phyloP scores from a whole-genome alignment of 2,888 invertebrate genomes.

The Drosophila cognata region DNA sequence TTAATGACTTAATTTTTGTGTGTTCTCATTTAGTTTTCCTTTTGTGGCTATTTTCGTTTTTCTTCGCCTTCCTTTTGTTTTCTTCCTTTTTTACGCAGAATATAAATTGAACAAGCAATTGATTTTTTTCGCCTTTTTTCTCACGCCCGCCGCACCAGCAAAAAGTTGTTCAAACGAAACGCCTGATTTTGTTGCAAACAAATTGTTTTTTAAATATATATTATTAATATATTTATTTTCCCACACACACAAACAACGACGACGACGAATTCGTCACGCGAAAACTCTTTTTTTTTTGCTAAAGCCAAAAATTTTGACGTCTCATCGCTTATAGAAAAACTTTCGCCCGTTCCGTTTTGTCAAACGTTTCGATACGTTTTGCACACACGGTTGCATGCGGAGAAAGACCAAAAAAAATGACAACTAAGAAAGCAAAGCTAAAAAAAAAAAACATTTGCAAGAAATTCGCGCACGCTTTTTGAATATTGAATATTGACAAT shows the following conservation, averaged over 20 bases:
- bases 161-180: slow-evolving; percentile 39
- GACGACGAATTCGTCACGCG: slow-evolving; percentile 73
- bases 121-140: slow-evolving; percentile 65
- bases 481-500: slow-evolving; percentile 45
- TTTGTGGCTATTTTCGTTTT: slow-evolving; percentile 68
- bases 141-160: slow-evolving; percentile 64
- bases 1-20: slow-evolving; percentile 76
- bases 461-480: slow-evolving; percentile 57
- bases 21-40: slow-evolving; percentile 65
- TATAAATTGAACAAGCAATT: slow-evolving; percentile 64
- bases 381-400: slow-evolving; percentile 62
- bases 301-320: slow-evolving; percentile 76
- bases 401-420: slow-evolving; percentile 43
- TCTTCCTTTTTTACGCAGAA: slow-evolving; percentile 58
- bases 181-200: slow-evolving; percentile 37
- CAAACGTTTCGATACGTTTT: slow-evolving; percentile 65
- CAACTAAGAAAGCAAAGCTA: slow-evolving; percentile 32
- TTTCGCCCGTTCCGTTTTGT: slow-evolving; percentile 74
- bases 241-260: slow-evolving; percentile 10
- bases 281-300: slow-evolving; percentile 55
- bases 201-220: slow-evolving; percentile 56
- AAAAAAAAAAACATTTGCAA: slow-evolving; percentile 52
- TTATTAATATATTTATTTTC: slow-evolving; percentile 22
- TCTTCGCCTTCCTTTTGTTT: slow-evolving; percentile 47
- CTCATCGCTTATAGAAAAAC: slow-evolving; percentile 79